phyloP scores from a whole-genome alignment of 2,888 invertebrate genomes.

The Agelastica alni region DNA sequence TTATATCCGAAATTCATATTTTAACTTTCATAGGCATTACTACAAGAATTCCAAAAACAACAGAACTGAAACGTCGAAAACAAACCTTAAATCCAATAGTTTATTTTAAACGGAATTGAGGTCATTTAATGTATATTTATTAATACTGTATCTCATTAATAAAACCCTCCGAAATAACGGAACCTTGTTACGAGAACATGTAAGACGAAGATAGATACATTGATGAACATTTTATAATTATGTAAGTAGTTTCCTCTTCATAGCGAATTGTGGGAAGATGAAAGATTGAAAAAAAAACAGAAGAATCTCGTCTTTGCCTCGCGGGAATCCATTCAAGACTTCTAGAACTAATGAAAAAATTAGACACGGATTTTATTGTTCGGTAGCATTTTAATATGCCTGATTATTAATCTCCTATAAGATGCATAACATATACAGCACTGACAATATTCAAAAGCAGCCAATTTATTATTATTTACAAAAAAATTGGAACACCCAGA shows the following conservation, averaged over 20 bases:
- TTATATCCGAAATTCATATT: no score
- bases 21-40: no score
- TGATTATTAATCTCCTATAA: background rate
- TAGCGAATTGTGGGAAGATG: constrained; percentile 30
- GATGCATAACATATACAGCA: no score
- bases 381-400: constrained; percentile 42
- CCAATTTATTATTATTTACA: no score
- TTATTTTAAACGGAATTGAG: no score
- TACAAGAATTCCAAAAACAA: no score
- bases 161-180: constrained; percentile 6
- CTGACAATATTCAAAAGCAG: no score
- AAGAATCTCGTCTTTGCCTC: constrained; percentile 40
- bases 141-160: constrained; percentile 5
- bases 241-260: constrained; percentile 14
- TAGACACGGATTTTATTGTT: constrained; percentile 52
- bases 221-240: constrained; percentile 14
- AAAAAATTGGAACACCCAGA: no score
- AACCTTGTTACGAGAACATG: constrained; percentile 1
- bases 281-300: constrained; percentile 18
- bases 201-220: constrained; percentile 1
- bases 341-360: constrained; percentile 51
- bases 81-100: no score
- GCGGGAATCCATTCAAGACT: constrained; percentile 45
- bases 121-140: no score
- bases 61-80: no score